Conservation (phyloP, 2,888 invertebrate genomes). For the Cybosia mesomella region DNA sequence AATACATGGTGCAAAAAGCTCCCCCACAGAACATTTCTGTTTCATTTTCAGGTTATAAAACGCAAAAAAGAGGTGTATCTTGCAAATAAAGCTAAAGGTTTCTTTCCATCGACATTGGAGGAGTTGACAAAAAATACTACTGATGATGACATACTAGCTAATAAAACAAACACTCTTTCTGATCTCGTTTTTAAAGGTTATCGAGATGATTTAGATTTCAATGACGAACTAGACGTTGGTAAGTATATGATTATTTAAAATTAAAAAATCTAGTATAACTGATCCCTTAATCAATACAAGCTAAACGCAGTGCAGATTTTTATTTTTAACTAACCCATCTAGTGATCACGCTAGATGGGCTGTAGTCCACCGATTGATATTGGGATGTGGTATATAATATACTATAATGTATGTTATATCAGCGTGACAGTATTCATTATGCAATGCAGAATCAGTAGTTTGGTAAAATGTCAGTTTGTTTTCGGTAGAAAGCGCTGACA, state of each 20-base stretch:
- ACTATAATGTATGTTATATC: too few species aligned
- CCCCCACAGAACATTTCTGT: background rate
- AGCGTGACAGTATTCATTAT: too few species aligned
- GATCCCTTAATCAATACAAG: too few species aligned
- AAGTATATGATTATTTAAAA: slow-evolving; percentile 11
- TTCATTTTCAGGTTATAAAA: slow-evolving; percentile 81
- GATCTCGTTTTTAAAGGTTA: slow-evolving; percentile 88
- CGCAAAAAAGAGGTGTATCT: slow-evolving; percentile 88
- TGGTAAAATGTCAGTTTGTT: too few species aligned
- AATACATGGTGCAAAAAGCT: background rate
- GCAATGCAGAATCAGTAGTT: too few species aligned
- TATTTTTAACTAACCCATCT: too few species aligned
- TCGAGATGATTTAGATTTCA: slow-evolving; percentile 93
- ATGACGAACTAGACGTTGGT: slow-evolving; percentile 93
- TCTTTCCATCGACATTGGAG: slow-evolving; percentile 72
- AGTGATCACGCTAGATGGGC: too few species aligned
- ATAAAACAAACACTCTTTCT: slow-evolving; percentile 65
- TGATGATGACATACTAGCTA: slow-evolving; percentile 69
- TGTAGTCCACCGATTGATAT: too few species aligned
- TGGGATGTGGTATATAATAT: too few species aligned
- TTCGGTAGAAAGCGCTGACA: too few species aligned
- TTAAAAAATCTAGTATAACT: background rate
- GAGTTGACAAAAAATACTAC: slow-evolving; percentile 67
- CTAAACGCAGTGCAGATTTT: too few species aligned
- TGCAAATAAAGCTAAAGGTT: slow-evolving; percentile 81